Evolutionary conservation across 1,140 invertebrate species (phyloP), one percentile per base, ranked within the genome.

Genomic region (Lethrus apterus): DNA sequence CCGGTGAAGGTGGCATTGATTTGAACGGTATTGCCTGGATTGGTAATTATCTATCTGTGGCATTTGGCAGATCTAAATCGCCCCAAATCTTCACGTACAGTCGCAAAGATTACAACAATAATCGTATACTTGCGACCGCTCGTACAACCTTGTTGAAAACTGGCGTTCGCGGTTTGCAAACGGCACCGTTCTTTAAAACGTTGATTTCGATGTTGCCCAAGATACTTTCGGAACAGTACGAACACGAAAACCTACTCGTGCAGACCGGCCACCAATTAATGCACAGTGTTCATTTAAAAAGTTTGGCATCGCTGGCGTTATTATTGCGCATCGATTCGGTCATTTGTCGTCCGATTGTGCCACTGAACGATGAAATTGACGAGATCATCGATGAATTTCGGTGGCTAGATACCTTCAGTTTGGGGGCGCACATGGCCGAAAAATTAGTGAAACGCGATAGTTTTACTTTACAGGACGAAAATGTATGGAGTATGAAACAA

Each of bases 261-360:
- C 66, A 73, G 40, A 72, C 65, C 42, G 80, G 80, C 5, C 68
- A 76, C 7, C 77, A 80, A 52, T 62, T 83, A 33, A 63, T 79
- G 43, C 75, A 79, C 61, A 78, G 76, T 48, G 60, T 69, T 34
- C 79, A 79, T 59, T 65, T 83, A 15, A 80, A 80, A 57, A 73
- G 72, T 59, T 59, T 82, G 13, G 64, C 73, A 15, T 68, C 73
- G 1, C 56, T 83, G 14, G 70, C 74, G 3, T 60, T 81, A 0
- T 68, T 74, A 31, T 62, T 83, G 10, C 62, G 70, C 11, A 52
- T 82, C 20, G 76, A 81, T 53, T 64, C 69, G 23, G 66, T 75
- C 2, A 58, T 82, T 2, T 78, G 73, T 55, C 72, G 72, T 50
- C 59, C 65, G n/a, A 53, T 68, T 13, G 35, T 48, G 18, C 70